These are phyloP conservation scores for Xylophagus ater DNA, from an alignment of 2,888 invertebrate species.

Conservation along the genomic window DNA sequence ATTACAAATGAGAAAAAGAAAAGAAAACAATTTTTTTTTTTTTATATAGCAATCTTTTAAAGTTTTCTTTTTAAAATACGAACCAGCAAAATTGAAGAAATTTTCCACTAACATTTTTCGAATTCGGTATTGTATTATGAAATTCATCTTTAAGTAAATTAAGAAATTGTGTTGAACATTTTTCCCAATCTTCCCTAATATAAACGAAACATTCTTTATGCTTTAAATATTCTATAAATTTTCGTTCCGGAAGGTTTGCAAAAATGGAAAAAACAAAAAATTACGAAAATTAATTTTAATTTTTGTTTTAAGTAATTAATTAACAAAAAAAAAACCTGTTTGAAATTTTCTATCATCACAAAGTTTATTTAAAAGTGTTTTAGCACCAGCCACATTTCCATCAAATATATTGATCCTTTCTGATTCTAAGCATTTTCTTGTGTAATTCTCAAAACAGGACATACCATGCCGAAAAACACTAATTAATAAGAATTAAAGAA, in stretches of 20 bases:
- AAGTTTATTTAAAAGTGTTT: conserved; percentile 31
- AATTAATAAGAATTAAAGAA: background rate
- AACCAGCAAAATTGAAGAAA: conserved; percentile 39
- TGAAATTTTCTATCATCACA: conserved; percentile 34
- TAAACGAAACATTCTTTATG: conserved; percentile 36
- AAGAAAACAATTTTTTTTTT: background rate
- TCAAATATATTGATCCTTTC: conserved; percentile 27
- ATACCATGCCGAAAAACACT: conserved; percentile 36
- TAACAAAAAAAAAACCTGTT: conserved; percentile 27
- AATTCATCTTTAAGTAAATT: conserved; percentile 32
- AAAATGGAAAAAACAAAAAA: conserved; percentile 8
- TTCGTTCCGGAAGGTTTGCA: background rate
- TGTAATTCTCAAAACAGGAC: conserved; percentile 34
- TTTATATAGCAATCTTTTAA: background rate
- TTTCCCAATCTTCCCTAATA: conserved; percentile 35
- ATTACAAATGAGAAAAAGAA: background rate
- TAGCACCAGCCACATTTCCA: conserved; percentile 35
- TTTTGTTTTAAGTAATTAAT: no score
- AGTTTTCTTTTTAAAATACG: conserved; percentile 13
- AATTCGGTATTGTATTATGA: conserved; percentile 16
- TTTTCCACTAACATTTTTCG: conserved; percentile 30
- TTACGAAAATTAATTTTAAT: conserved; percentile 5
- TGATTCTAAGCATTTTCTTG: conserved; percentile 30
- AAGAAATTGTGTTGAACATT: conserved; percentile 31
- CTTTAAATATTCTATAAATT: conserved; percentile 30